Base-by-base conservation (phyloP, 2,888 invertebrate species). In the Opisthograptis luteolata region DNA sequence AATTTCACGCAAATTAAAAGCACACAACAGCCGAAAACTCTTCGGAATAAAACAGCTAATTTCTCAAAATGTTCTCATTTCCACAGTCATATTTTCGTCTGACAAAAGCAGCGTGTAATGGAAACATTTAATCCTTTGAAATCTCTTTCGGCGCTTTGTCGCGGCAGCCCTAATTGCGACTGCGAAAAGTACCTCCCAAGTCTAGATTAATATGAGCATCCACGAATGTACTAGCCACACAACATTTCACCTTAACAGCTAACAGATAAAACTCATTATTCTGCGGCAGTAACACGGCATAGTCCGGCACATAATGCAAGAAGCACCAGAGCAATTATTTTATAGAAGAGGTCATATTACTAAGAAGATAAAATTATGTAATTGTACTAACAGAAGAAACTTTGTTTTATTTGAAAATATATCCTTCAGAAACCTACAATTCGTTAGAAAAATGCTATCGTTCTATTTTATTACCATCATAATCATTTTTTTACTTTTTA, bases 121-220 rank as follows among this genome's bases (percentile, higher is more conserved):
- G 76, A 79, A 86, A 80, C 81, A 79, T 83, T 85, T 81, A 84
- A 85, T 82, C 79, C 79, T 76, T 76, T 73, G 70, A 70, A 75
- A 78, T 76, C 79, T 80, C 75, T 74, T 68, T 68, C 58, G 67
- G 66, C 60, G 68, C 79, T 77, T 75, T 80, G 81, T 78, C 79
- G 75, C 63, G 59, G 66, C 62, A 31, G 57, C 64, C 72, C 77
- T 87, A 84, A 83, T 85, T 85, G 79, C 79, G 67, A 66, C 58
- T 60, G 74, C 79, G 81, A 81, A 81, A 81, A 84, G 69, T 78
- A 73, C 74, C 71, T 69, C 15, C 74, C 71, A 70, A 24, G 76
- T 77, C 78, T 75, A 78, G 79, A 84, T 84, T 83, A 79, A 83
- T 84, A 80, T 73, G 75, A 73, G 73, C 73, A 75, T 69, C 69